These are phyloP conservation scores for Loris lydekkerianus DNA, from an alignment of 2,797 vertebrate species.

Conservation along the genomic window DNA sequence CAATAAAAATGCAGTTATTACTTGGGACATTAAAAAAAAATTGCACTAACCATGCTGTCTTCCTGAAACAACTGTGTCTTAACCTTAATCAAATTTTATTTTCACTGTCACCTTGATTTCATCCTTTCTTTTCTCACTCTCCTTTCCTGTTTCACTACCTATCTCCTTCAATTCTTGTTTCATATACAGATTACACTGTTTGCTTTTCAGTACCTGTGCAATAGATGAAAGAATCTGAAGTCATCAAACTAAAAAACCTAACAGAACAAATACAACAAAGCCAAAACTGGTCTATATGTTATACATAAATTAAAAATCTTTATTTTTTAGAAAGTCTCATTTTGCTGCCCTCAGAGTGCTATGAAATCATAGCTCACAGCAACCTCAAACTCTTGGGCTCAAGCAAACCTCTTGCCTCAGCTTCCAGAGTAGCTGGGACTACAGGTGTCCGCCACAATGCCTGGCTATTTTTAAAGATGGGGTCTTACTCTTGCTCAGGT, in stretches of 20 bases:
- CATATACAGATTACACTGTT: slow-evolving; percentile 15
- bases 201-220: slow-evolving; percentile 69
- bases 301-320: slow-evolving; percentile 55
- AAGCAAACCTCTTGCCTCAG: too few relatives aligned
- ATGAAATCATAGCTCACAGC: too few relatives aligned
- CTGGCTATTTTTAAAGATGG: too few relatives aligned
- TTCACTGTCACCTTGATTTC: slow-evolving; percentile 54
- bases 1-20: slow-evolving; percentile 21
- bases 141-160: slow-evolving; percentile 60
- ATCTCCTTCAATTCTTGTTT: slow-evolving; percentile 60
- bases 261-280: slow-evolving; percentile 20
- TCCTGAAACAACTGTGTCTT: slow-evolving; percentile 17
- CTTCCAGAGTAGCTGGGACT: too few relatives aligned
- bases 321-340: too few relatives aligned
- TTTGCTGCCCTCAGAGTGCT: too few relatives aligned
- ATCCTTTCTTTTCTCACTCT: slow-evolving; percentile 52
- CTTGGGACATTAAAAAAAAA: not conserved
- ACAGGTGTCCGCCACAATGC: too few relatives aligned
- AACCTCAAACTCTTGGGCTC: too few relatives aligned
- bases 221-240: slow-evolving; percentile 23
- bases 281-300: slow-evolving; percentile 4
- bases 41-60: slow-evolving; percentile 30
- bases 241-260: slow-evolving; percentile 61
- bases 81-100: slow-evolving; percentile 44
- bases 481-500: too few relatives aligned